Evolutionary conservation across 2,113 vertebrate species (phyloP), one percentile per base, ranked within the genome.

Genomic region (Pterophyllum scalare): DNA sequence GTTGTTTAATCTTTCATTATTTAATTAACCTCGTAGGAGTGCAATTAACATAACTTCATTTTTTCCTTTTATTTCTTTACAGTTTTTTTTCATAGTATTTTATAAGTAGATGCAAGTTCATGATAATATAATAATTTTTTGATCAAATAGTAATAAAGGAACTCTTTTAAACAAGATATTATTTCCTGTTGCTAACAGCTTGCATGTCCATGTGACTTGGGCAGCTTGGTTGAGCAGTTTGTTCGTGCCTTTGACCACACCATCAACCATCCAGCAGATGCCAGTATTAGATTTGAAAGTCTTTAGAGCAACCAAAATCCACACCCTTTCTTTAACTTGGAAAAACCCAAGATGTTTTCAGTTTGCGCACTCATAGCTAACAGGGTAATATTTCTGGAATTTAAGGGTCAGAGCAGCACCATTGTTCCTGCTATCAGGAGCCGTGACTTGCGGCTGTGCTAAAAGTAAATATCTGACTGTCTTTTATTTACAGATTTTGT

Each of bases 401-500:
- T 20, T 77, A 38, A 40, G 54, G 13, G 49, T 80, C 81, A 35
- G 2, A 58, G 43, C n/a, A 67, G 26, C 49, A 17, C 26, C 19
- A 81, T 88, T 88, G 80, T 88, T 88, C 49, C 15, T 65, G 38
- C 82, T 89, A 88, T 87, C 85, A 80, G 28, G 13, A 58, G 1
- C 35, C 76, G n/a, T 49, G 56, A 72, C 77, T 77, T 77, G 56
- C 26, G 80, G 67, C 52, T 24, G 2, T 15, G 35, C 22, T 49
- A 19, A 79, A 35, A 75, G 77, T 26, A 52, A 61, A 76, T 26
- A 80, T 20, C n/a, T 22, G 15, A 2, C 54, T 54, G 7, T 80
- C 20, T 58, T 62, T 79, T 64, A 78, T 87, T 81, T 78, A 52
- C 75, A 62, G 26, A 58, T 54, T 52, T 79, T 43, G 79, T 31